Base-by-base conservation (phyloP, 2,888 invertebrate species). In the Lissonota sp. region DNA sequence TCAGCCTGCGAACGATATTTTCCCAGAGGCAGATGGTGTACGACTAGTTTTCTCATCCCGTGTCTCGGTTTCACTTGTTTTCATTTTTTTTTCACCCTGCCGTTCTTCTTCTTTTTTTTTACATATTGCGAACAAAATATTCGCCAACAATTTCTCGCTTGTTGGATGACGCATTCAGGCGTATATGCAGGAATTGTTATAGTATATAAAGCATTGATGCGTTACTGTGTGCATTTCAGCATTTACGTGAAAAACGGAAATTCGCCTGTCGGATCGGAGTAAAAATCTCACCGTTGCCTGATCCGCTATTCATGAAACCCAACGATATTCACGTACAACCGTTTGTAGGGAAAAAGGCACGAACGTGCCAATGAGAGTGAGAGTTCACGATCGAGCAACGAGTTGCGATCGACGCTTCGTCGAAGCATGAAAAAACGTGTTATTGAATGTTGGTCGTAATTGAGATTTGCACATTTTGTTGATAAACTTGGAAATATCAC, bases 271-370 rank as follows among this genome's bases (percentile, higher is more conserved):
- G 26, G 26, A 26, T 26, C 26, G 26, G 26, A 26, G 26, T 26
- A 26, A 26, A 26, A 26, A 26, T 26, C 70, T 51, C 60, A 57
- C 64, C 73, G 39, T 79, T 82, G 51, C 73, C 82, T 85, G 82
- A 87, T 88, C 85, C 69, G 74, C 87, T 87, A 87, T 89, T 88
- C 88, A 86, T 87, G 86, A 84, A 84, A 87, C 84, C 81, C 83
- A 77, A 78, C 80, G 26, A 26, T 2, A 26, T 26, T 26, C 26
- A 26, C 26, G 26, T 26, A 26, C 26, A 26, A 26, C 26, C 26
- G 26, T 26, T 26, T 26, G 26, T 26, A 26, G 26, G 26, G 26
- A 26, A 26, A 26, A 26, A 26, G 26, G 26, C 3, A 26, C 3
- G 26, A 26, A 26, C 26, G 26, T 26, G 26, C 26, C 26, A 26